phyloP scores from a whole-genome alignment of 2,113 vertebrate species.

The Corvus hawaiiensis region DNA sequence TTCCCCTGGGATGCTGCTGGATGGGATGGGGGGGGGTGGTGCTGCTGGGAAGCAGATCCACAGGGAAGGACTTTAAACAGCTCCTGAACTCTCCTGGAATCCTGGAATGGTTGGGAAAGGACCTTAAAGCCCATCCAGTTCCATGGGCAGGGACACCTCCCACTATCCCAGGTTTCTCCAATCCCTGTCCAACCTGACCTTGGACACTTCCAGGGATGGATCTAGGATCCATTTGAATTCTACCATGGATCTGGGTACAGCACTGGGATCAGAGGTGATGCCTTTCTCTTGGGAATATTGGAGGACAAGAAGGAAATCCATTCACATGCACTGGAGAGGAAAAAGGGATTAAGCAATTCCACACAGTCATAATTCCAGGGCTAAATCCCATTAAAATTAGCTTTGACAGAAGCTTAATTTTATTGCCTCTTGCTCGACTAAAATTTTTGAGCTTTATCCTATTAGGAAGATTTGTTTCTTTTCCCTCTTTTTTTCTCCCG shows the following conservation, averaged over 20 bases:
- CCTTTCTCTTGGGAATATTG: background rate
- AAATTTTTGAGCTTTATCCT: background rate
- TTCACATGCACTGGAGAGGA: background rate
- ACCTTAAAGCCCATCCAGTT: no score
- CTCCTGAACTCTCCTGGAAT: background rate
- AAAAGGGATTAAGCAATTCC: background rate
- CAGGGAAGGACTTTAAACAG: background rate
- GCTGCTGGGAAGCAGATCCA: background rate
- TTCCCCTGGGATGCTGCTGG: background rate
- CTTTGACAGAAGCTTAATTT: slow-evolving; percentile 8
- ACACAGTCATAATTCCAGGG: background rate
- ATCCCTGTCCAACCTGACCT: background rate
- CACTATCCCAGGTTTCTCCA: background rate
- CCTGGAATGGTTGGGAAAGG: background rate
- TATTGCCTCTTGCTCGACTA: background rate
- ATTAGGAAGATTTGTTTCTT: background rate
- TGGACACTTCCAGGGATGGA: background rate
- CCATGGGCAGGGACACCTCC: background rate
- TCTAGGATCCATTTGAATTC: background rate
- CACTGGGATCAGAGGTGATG: rapidly evolving
- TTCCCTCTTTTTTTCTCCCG: background rate
- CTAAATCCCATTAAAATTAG: slow-evolving; percentile 1
- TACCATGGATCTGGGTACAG: background rate
- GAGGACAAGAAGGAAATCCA: background rate
- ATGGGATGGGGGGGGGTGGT: rapidly evolving